phyloP scores from a whole-genome alignment of 1,140 invertebrate species.

The Tribolium castaneum region DNA sequence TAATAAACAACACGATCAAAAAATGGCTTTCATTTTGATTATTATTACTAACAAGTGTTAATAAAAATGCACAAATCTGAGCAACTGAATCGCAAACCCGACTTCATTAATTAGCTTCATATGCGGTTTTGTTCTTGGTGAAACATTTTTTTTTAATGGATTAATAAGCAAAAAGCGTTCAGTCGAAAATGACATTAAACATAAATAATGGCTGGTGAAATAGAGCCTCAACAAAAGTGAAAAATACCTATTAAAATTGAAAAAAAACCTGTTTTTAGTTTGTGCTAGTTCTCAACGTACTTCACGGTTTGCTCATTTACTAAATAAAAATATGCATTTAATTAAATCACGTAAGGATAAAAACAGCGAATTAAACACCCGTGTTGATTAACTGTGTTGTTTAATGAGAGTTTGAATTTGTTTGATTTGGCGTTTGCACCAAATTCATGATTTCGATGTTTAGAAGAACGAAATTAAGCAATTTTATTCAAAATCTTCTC shows the following conservation, averaged over 20 bases:
- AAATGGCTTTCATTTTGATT: too few relatives aligned
- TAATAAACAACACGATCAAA: too few relatives aligned
- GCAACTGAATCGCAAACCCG: too few relatives aligned
- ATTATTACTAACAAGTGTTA: too few relatives aligned
- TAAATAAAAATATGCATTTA: background rate
- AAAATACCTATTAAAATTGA: slow-evolving; percentile 19
- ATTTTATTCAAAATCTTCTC: background rate
- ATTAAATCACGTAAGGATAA: background rate
- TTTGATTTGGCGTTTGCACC: too few relatives aligned
- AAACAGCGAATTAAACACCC: background rate
- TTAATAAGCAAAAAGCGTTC: background rate
- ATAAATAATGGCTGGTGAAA: slow-evolving; percentile 20
- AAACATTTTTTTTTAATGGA: background rate
- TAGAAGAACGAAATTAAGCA: background rate
- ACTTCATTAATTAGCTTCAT: background rate
- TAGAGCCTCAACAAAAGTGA: background rate
- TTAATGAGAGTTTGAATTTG: too few relatives aligned
- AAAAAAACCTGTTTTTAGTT: background rate
- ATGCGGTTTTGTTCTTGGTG: background rate
- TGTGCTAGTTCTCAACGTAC: background rate
- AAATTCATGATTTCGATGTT: too few relatives aligned
- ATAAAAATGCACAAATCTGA: too few relatives aligned
- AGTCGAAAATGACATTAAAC: background rate
- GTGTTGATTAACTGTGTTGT: background rate
- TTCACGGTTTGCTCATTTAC: slow-evolving; percentile 8